Base-by-base conservation (phyloP, 1,140 invertebrate genomes). In the Mycetomoellerius zeteki region DNA sequence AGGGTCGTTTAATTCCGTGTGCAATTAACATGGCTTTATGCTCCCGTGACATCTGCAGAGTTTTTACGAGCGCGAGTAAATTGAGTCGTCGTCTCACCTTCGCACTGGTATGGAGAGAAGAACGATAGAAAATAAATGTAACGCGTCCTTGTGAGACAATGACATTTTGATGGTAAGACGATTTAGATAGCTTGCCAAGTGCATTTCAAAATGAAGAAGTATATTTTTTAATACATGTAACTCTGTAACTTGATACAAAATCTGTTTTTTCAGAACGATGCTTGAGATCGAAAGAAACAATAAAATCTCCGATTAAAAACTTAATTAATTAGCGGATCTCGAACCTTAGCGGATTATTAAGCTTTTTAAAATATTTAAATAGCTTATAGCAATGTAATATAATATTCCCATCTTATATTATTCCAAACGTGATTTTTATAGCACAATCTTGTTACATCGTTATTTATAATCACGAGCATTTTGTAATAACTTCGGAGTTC, bases 51-150 rank as follows among this genome's bases (percentile, higher is more conserved):
- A 60, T 73, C 24, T 73, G 69, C 69, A 52, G n/a, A 76, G 76
- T 85, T 76, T 85, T 85, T 85, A 76, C 30, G 81, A 76, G 71
- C 8, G 47, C 54, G 30, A 85, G 37, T 50, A 76, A 85, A 85
- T 85, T 64, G 58, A 76, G 24, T 6, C 37, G 30, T 24, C 33
- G 47, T 84, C 24, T 67, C 21, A 50, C 24, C 19, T 69, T 85
- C 19, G 64, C 24, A 19, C 54, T 37, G 21, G 19, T 16, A 12
- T 69, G 33, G 12, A 56, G 30, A 21, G 7, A 75, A 62, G 16
- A 58, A 75, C 7, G 27, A 50, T 62, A 75, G 52, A 6, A 8
- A 81, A 71, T 8, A 47, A 65, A 62, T 12, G n/a, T n/a, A 14
- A 16, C 14, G 58, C 24, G 21, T 16, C 24, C 10, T 77, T 21